phyloP scores from a whole-genome alignment of 1,140 invertebrate species.

The Palaemon carinicauda region DNA sequence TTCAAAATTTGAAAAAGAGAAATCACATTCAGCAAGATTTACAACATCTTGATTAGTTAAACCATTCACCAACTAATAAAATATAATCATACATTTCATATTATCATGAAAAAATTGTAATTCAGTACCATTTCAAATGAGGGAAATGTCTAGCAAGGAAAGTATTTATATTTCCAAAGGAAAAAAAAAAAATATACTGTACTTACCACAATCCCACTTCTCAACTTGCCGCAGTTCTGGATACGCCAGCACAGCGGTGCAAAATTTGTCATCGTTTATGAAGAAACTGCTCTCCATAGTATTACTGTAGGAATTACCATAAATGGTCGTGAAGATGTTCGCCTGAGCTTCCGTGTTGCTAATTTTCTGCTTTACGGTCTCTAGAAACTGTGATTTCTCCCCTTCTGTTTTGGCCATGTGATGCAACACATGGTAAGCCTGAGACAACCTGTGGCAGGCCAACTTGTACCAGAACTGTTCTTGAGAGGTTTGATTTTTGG shows the following conservation, averaged over 20 bases:
- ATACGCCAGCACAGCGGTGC: conserved; percentile 27
- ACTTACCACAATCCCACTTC: conserved; percentile 37
- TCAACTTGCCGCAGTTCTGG: conserved; percentile 17
- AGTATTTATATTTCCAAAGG: no score
- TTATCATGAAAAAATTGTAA: no score
- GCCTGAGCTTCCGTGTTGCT: conserved; percentile 48
- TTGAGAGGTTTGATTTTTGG: conserved; percentile 4
- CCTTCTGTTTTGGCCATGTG: conserved; percentile 31
- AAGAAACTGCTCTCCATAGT: conserved; percentile 52
- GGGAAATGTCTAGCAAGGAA: no score
- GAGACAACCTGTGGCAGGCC: conserved; percentile 52
- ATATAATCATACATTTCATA: no score
- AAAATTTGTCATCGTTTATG: conserved; percentile 47
- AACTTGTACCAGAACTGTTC: conserved; percentile 40
- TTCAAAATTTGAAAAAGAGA: no score
- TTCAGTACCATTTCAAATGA: no score
- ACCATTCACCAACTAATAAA: no score
- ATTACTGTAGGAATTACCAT: conserved; percentile 19
- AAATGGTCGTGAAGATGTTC: conserved; percentile 42
- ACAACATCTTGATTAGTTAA: no score
- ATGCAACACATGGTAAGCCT: conserved; percentile 48
- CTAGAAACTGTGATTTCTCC: conserved; percentile 19
- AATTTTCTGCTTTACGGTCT: conserved; percentile 47
- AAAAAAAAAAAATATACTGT: no score
- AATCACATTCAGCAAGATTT: no score